Conservation (phyloP, 2,797 vertebrate species). For the Adrianichthys oophorus region DNA sequence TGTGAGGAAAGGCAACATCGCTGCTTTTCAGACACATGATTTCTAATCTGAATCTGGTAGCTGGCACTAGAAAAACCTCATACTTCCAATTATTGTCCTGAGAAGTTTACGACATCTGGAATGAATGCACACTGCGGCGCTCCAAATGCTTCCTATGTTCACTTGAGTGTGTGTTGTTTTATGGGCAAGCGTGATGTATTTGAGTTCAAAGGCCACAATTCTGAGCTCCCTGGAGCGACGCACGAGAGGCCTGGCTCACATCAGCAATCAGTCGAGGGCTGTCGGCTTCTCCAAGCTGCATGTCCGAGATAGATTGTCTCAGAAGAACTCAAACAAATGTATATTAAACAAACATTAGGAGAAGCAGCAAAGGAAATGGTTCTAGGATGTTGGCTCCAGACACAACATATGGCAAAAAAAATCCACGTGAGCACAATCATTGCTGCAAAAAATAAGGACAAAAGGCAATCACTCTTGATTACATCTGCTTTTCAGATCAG, state of each 20-base stretch:
- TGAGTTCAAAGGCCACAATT: constrained; percentile 36
- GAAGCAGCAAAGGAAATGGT: constrained; percentile 48
- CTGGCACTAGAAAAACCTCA: constrained; percentile 24
- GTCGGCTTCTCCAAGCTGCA: constrained; percentile 37
- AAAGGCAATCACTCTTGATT: background rate
- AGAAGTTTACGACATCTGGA: constrained; percentile 3
- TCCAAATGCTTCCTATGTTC: constrained; percentile 23
- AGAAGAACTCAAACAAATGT: constrained; percentile 25
- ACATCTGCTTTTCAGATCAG: background rate
- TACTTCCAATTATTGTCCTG: constrained; percentile 62
- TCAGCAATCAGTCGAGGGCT: constrained; percentile 40
- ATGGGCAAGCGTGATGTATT: constrained; percentile 9
- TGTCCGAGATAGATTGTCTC: constrained; percentile 23
- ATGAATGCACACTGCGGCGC: constrained; percentile 2
- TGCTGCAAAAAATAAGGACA: constrained; percentile 1
- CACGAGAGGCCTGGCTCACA: constrained; percentile 37
- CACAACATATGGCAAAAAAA: constrained; percentile 40
- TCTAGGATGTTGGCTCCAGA: constrained; percentile 41
- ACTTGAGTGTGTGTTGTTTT: constrained; percentile 31
- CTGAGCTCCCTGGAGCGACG: constrained; percentile 22
- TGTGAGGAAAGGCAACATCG: constrained; percentile 19
- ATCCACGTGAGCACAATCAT: constrained; percentile 16
- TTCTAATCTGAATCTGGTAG: constrained; percentile 37
- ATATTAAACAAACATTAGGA: constrained; percentile 54
- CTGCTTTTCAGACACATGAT: constrained; percentile 21